Evolutionary conservation across 1,140 invertebrate genomes (phyloP).

Genomic region (Carposina sasakii): DNA sequence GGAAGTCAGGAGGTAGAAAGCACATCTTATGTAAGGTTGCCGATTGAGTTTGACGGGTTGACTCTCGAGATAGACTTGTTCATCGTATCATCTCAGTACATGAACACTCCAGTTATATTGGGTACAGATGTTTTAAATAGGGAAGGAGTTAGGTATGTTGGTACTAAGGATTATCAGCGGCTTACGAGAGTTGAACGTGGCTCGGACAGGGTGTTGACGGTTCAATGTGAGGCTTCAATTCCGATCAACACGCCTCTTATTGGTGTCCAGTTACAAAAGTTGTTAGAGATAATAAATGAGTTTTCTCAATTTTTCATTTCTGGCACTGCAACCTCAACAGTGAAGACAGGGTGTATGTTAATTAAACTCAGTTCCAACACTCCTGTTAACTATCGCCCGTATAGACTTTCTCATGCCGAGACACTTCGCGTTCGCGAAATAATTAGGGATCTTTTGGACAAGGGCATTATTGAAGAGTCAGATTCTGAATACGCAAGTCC

Average conservation of each 20-base stretch:
- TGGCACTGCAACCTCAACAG: slow-evolving; percentile 15
- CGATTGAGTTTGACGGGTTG: slow-evolving; percentile 16
- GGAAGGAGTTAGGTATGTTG: slow-evolving; percentile 19
- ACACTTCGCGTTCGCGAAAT: slow-evolving; percentile 16
- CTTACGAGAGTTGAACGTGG: not conserved
- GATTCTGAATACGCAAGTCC: slow-evolving; percentile 37
- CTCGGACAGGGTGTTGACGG: not conserved
- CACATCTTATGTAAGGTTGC: slow-evolving; percentile 13
- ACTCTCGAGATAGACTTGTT: slow-evolving; percentile 21
- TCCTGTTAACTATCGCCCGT: slow-evolving; percentile 9
- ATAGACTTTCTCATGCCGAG: slow-evolving; percentile 6
- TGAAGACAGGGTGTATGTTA: slow-evolving; percentile 13
- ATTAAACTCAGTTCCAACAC: slow-evolving; percentile 7
- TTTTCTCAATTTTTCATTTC: slow-evolving; percentile 8
- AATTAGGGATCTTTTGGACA: slow-evolving; percentile 25
- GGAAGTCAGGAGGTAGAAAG: slow-evolving; percentile 17
- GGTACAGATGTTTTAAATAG: slow-evolving; percentile 27
- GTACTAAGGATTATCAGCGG: slow-evolving; percentile 6
- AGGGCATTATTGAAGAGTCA: slow-evolving; percentile 29
- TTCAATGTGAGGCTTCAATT: not conserved
- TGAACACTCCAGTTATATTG: slow-evolving; percentile 17
- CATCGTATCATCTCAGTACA: slow-evolving; percentile 13
- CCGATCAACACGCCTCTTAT: not conserved
- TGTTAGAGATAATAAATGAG: slow-evolving; percentile 1
- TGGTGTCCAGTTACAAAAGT: not conserved